Conservation (phyloP, 1,140 invertebrate species). For the Drosophila ficusphila region DNA sequence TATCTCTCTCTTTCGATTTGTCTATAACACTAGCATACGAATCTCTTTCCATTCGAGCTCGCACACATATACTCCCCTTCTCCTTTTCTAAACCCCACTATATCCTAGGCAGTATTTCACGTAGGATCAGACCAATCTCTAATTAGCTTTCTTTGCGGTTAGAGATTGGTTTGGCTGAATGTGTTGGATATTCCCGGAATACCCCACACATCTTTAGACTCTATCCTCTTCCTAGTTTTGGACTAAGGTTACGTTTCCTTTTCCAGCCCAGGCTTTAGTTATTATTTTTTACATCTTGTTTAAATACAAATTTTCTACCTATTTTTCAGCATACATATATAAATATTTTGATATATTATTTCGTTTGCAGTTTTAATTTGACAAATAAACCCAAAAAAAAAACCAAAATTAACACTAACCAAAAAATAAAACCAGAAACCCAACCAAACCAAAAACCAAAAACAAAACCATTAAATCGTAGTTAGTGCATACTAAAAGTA, state of each 20-base stretch:
- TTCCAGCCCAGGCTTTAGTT: conserved; percentile 45
- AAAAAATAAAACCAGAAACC: conserved; percentile 51
- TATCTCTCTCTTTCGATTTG: conserved; percentile 44
- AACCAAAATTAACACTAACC: conserved; percentile 67
- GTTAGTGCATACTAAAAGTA: conserved; percentile 75
- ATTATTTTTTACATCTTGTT: conserved; percentile 60
- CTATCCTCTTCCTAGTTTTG: conserved; percentile 29
- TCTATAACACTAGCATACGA: conserved; percentile 54
- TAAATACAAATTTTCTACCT: conserved; percentile 80
- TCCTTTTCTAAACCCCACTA: conserved; percentile 2
- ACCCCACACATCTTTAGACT: conserved; percentile 2
- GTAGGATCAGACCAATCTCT: conserved; percentile 20
- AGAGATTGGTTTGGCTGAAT: conserved; percentile 19
- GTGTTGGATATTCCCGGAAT: background rate
- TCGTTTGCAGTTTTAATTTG: conserved; percentile 77
- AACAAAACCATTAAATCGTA: conserved; percentile 67
- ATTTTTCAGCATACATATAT: conserved; percentile 78
- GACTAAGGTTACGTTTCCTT: conserved; percentile 44
- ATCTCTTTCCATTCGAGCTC: conserved; percentile 27
- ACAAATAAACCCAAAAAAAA: conserved; percentile 38
- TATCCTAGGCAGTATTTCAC: conserved; percentile 40
- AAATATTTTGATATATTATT: conserved; percentile 67
- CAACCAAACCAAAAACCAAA: conserved; percentile 35
- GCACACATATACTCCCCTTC: conserved; percentile 23
- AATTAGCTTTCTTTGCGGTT: conserved; percentile 1